Base-by-base conservation (phyloP, 2,888 invertebrate genomes). In the Eucera pruinosa region DNA sequence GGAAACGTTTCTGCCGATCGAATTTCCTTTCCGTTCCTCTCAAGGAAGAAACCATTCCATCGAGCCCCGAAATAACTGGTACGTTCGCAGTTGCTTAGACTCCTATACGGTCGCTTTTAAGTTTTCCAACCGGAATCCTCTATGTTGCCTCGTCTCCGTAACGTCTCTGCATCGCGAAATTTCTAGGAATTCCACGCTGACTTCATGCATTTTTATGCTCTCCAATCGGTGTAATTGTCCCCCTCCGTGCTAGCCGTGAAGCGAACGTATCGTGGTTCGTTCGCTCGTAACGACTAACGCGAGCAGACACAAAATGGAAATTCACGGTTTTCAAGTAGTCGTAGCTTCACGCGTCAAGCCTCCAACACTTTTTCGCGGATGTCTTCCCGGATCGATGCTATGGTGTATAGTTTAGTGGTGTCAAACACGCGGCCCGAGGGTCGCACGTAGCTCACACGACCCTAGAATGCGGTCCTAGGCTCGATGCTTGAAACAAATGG, bases 151-250 rank as follows among this genome's bases (percentile, higher is more conserved):
- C 18, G n/a, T n/a, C 15, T 9, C 11, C 45, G 30, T 6, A 69
- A 62, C 43, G 68, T 69, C 62, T 68, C 74, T 65, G 71, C 54
- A 41, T 23, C 57, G 65, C 25, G 48, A 69, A 74, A 79, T 68
- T 69, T 4, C 66, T 68, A 75, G 68, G 62, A 79, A 76, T 66
- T 81, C 69, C 70, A 58, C 54, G 52, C 11, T 57, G 70, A 73
- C 74, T 79, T 84, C 82, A 84, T 84, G 82, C 84, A 84, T 84
- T 84, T 84, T 84, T 84, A 84, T 82, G 62, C 70, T 13, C 54
- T 60, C 48, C 82, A 78, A 84, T 84, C 82, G 82, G 70, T 64
- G 74, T 84, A 84, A 84, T 84, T 84, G 80, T 84, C 45, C 27
- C 13, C 23, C 54, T 18, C 61, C 18, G 45, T 20, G 36, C 15